Conservation (phyloP, 2,113 vertebrate genomes). For the Haplochromis vanheusdeni region DNA sequence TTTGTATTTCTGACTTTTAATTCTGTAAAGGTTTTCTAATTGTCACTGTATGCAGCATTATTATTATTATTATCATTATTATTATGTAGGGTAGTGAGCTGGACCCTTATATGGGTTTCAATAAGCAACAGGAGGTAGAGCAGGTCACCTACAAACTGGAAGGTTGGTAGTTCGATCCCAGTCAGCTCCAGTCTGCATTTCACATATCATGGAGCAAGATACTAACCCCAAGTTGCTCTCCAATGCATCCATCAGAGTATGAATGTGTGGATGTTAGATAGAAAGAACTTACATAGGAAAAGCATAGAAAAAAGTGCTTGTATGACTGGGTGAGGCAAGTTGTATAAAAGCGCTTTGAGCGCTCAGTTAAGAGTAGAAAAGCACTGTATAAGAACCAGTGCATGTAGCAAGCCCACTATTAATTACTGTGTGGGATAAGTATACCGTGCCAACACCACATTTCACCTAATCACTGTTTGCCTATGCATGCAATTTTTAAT, state of each 20-base stretch:
- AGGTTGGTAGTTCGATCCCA: neutral
- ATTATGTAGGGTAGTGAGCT: neutral
- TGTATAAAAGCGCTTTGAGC: neutral
- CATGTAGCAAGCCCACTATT: neutral
- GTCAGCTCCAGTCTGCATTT: neutral
- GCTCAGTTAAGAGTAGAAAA: neutral
- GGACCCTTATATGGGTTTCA: neutral
- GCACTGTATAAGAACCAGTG: neutral
- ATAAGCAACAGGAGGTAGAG: neutral
- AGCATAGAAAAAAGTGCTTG: neutral
- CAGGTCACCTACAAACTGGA: neutral
- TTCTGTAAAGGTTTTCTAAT: neutral
- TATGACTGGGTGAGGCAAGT: neutral
- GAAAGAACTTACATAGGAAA: neutral
- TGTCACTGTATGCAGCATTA: neutral
- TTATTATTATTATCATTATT: neutral
- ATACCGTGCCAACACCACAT: neutral
- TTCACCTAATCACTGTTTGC: neutral
- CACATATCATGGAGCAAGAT: neutral
- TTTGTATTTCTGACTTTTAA: neutral
- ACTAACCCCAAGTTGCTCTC: neutral
- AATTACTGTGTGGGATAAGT: neutral
- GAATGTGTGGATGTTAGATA: neutral
- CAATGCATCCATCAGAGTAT: neutral
- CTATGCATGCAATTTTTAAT: neutral